phyloP scores from a whole-genome alignment of 2,113 vertebrate genomes.

The Tenrec ecaudatus region DNA sequence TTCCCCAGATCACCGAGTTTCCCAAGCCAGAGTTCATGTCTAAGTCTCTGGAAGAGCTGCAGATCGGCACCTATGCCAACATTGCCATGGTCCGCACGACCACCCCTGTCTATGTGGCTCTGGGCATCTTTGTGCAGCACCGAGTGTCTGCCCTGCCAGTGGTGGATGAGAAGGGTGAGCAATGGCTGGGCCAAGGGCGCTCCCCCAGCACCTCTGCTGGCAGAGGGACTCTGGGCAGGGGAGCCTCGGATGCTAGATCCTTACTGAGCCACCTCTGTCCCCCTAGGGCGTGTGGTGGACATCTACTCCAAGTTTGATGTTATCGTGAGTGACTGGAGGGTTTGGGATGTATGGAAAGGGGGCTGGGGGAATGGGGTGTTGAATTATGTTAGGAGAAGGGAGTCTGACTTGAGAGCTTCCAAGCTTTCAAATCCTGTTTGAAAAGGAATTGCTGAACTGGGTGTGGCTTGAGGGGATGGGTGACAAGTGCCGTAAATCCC shows the following conservation, averaged over 20 bases:
- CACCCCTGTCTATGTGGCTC: slow-evolving; percentile 95
- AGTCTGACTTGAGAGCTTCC: slow-evolving; percentile 36
- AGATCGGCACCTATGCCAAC: slow-evolving; percentile 95
- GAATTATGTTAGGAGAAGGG: slow-evolving; percentile 32
- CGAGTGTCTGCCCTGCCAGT: slow-evolving; percentile 96
- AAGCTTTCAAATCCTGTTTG: slow-evolving; percentile 38
- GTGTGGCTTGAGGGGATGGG: not conserved
- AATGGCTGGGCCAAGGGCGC: too few relatives aligned
- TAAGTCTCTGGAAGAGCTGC: slow-evolving; percentile 92
- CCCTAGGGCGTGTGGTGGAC: slow-evolving; percentile 95
- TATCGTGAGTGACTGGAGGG: slow-evolving; percentile 92
- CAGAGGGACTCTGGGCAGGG: not conserved
- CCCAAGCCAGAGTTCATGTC: slow-evolving; percentile 95
- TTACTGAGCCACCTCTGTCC: slow-evolving; percentile 55
- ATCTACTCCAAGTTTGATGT: slow-evolving; percentile 99
- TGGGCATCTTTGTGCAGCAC: slow-evolving; percentile 98
- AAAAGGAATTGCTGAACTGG: slow-evolving; percentile 36
- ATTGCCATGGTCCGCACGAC: slow-evolving; percentile 94
- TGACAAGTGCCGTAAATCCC: not conserved
- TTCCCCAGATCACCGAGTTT: slow-evolving; percentile 95
- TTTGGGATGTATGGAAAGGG: slow-evolving; percentile 20
- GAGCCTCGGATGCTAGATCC: not conserved
- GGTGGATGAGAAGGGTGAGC: slow-evolving; percentile 94
- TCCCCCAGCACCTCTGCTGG: not conserved
- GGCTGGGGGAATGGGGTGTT: not conserved